Evolutionary conservation across 2,888 invertebrate genomes (phyloP), one percentile per base, ranked within the genome.

Genomic region (Meiosimyza decipiens): DNA sequence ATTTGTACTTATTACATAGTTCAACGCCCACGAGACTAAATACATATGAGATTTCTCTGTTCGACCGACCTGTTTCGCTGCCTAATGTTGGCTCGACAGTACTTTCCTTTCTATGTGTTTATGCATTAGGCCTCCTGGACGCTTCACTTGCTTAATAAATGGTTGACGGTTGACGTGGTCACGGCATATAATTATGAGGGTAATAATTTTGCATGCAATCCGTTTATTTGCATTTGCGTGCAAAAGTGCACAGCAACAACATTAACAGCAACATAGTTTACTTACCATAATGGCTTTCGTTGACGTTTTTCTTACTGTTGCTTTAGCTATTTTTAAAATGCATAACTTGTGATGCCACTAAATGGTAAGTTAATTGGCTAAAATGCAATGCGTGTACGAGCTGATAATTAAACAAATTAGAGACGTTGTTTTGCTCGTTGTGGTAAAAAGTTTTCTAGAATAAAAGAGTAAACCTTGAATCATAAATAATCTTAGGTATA

Each of bases 331-430:
- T 54, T 40, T 40, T 52, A 11, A 40, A 40, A 50, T 50, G 55
- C 55, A 54, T 49, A 63, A 55, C 68, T 68, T 57, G 22, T 55
- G 52, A 54, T 71, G 63, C 71, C 71, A 71, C 40, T 63, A 71
- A 76, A 77, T 75, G 74, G 75, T 64, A 73, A 82, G 79, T 81
- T 84, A 83, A 83, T 83, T 83, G 84, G 80, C 78, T 80, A 73
- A 75, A 80, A 79, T 82, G 81, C 78, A 81, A 81, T 81, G 82
- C 81, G 80, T 83, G 81, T 83, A 83, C 82, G 82, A 83, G 80
- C 84, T 80, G 84, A 80, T 82, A 84, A 83, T 83, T 83, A 83
- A 80, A 76, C 77, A 77, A 79, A 80, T 79, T 80, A 73, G 79
- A 54, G 40, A 40, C 40, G 6, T 40, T 40, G 40, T 9, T 9